Evolutionary conservation across 92 coral and sea anemone genomes (phyloP).

Genomic region (Parazoanthus atlanticus): DNA sequence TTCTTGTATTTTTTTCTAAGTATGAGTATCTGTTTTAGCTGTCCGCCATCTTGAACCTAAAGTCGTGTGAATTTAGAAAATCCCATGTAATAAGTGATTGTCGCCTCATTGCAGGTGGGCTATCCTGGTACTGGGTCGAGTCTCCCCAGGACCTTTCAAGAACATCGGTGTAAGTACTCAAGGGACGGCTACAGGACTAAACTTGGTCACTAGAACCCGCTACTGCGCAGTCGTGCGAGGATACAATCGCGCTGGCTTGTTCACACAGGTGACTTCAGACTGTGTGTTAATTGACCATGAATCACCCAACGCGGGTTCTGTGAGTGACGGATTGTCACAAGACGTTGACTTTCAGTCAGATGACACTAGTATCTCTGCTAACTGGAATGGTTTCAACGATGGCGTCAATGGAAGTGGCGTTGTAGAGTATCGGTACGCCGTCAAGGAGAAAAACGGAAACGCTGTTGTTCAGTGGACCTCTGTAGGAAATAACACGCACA

Average conservation of each 20-base stretch:
- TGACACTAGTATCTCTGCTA: constrained; percentile 68
- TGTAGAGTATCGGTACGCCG: constrained; percentile 74
- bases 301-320: constrained; percentile 80
- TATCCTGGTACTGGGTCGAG: constrained; percentile 56
- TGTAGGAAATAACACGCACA: constrained; percentile 68
- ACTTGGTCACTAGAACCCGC: constrained; percentile 76
- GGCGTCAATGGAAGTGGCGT: constrained; percentile 93
- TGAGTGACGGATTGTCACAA: constrained; percentile 78
- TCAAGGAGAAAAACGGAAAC: constrained; percentile 62
- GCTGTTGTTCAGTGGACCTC: constrained; percentile 79
- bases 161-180: constrained; percentile 62
- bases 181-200: constrained; percentile 60
- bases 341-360: constrained; percentile 91
- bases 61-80: no score
- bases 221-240: constrained; percentile 95
- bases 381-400: constrained; percentile 93
- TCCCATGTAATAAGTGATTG: not conserved
- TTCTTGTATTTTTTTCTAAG: no score
- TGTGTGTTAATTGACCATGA: constrained; percentile 94
- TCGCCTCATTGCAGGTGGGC: constrained; percentile 58
- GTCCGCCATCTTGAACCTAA: no score
- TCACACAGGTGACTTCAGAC: constrained; percentile 73
- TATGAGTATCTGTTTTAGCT: no score
- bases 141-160: constrained; percentile 65
- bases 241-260: constrained; percentile 83